Conservation (phyloP, 2,888 invertebrate genomes). For the Cheilosia impressa region DNA sequence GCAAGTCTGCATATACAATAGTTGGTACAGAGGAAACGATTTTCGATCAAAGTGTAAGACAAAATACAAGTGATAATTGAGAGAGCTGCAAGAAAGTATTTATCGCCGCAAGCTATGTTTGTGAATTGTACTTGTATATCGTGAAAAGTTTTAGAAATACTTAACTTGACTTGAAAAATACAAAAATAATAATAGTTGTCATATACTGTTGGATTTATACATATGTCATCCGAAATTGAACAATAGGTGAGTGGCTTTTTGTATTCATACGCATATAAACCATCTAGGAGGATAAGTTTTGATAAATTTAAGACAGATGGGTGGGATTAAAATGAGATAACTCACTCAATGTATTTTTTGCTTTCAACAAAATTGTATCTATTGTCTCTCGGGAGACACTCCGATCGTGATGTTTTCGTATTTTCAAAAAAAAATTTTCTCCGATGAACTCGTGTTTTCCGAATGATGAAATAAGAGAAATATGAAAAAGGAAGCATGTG, state of each 20-base stretch:
- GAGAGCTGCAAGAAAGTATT: constrained; percentile 37
- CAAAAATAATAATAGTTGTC: constrained; percentile 12
- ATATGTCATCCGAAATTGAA: constrained; percentile 41
- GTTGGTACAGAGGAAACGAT: constrained; percentile 16
- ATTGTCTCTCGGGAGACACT: constrained; percentile 36
- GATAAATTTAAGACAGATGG: constrained; percentile 39
- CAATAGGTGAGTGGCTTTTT: constrained; percentile 55
- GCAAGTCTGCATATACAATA: constrained; percentile 37
- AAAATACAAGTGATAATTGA: constrained; percentile 52
- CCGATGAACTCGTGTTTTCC: constrained; percentile 3
- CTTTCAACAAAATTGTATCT: constrained; percentile 4
- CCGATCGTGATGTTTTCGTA: constrained; percentile 46
- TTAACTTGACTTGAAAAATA: constrained; percentile 45
- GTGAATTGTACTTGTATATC: constrained; percentile 44
- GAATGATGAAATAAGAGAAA: constrained; percentile 13
- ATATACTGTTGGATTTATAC: constrained; percentile 63
- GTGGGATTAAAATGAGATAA: constrained; percentile 41
- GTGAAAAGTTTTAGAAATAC: constrained; percentile 36
- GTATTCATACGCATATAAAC: not conserved
- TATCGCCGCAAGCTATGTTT: constrained; percentile 39
- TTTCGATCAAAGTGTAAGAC: constrained; percentile 19
- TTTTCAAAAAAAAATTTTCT: constrained; percentile 14
- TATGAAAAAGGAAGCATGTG: constrained; percentile 30
- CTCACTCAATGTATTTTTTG: not conserved
- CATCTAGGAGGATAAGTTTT: not conserved